Evolutionary conservation across 2,888 invertebrate species (phyloP).

Genomic region (Saturnia pavonia): DNA sequence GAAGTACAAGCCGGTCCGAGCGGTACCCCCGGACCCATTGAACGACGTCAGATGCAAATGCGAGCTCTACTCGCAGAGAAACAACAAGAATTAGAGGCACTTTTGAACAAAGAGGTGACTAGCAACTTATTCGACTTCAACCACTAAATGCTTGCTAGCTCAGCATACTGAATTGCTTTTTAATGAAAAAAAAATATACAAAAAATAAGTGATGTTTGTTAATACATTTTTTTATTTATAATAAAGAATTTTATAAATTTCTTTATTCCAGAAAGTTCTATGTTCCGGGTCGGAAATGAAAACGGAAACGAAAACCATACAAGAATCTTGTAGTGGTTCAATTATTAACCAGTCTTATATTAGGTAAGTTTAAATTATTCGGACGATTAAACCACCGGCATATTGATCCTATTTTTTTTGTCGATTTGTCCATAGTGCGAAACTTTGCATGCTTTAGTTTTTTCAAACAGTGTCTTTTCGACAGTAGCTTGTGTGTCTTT

Average conservation of each 20-base stretch:
- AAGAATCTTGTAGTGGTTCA: slow-evolving; percentile 62
- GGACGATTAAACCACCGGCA: not conserved
- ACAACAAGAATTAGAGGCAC: slow-evolving; percentile 84
- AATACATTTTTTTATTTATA: not conserved
- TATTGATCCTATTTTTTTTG: too few relatives aligned
- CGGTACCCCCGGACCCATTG: slow-evolving; percentile 63
- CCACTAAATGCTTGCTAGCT: not conserved
- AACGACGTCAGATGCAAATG: slow-evolving; percentile 78
- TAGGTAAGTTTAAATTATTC: slow-evolving; percentile 46
- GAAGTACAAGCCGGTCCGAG: slow-evolving; percentile 51
- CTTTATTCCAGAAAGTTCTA: slow-evolving; percentile 56
- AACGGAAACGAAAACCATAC: slow-evolving; percentile 54
- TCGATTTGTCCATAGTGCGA: too few relatives aligned
- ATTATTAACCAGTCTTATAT: slow-evolving; percentile 71
- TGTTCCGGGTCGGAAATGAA: slow-evolving; percentile 55
- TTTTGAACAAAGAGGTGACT: slow-evolving; percentile 83
- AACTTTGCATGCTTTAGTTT: too few relatives aligned
- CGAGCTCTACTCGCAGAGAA: slow-evolving; percentile 83
- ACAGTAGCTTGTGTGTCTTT: too few relatives aligned
- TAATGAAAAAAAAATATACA: too few relatives aligned
- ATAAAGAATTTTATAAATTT: not conserved
- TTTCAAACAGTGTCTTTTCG: too few relatives aligned
- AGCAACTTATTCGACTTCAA: not conserved
- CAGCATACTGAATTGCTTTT: not conserved
- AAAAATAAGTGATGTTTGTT: not conserved